Base-by-base conservation (phyloP, 2,797 vertebrate species). In the Enteromius treurensis region DNA sequence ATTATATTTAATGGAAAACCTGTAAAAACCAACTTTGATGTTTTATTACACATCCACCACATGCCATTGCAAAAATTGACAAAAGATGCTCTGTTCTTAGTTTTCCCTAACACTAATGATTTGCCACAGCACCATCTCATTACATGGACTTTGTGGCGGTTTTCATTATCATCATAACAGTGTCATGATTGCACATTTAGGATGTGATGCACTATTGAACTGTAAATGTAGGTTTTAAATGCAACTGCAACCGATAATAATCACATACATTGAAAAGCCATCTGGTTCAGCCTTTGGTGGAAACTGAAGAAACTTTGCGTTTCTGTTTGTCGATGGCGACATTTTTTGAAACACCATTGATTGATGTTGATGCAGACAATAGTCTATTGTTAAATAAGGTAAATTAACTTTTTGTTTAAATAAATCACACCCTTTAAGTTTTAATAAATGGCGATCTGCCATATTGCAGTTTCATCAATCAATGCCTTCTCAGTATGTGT, bases 1-100 rank as follows among this genome's bases (percentile, higher is more conserved):
- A 51, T 83, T 83, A 83, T 71, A 17, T 78, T 83, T 83, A 51
- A 71, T 40, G 32, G 75, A 34, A 78, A 83, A 83, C 65, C 53
- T 51, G 15, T 71, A 78, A 78, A 83, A 83, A 34, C 0, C 2
- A 40, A n/a, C 82, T 83, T 83, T 83, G 82, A 83, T 70, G 51
- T 83, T 83, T 83, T 83, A 83, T 71, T 78, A 60, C 51, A 47
- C 76, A 49, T 29, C 53, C 75, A 78, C 74, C 75, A 83, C 65
- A 77, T 70, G 53, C 42, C 51, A 51, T 60, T 29, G 37, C 40
- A 62, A 83, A 26, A 83, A 60, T 70, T 77, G 29, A 83, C 19
- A 78, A 83, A 83, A 69, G 40, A 70, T 55, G 68, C 19, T 4
- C 53, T 3, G 37, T 74, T 23, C 34, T 29, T 74, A n/a, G 3